A percentile compares a stretch with the other conserved stretches of the same genome.
phyloP scores from a whole-genome alignment of 2,888 invertebrate genomes.

The Endomychus coccineus region DNA sequence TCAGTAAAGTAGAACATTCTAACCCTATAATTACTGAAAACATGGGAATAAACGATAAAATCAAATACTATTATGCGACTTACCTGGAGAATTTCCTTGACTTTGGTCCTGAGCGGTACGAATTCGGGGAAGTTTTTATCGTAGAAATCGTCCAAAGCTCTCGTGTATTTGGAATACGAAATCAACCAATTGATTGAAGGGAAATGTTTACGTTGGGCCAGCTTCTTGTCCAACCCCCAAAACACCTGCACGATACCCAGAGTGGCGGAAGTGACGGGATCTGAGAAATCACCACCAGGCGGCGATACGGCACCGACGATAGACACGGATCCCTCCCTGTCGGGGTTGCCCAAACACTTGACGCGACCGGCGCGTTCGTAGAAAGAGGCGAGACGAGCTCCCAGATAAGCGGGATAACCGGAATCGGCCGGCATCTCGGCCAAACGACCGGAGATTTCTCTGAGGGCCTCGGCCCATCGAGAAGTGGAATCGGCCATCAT shows the following conservation, averaged over 20 bases:
- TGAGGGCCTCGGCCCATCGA: conserved; percentile 99
- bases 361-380: conserved; percentile 99
- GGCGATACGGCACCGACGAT: conserved; percentile 99
- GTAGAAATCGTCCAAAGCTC: conserved; percentile 98
- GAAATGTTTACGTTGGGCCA: conserved; percentile 99
- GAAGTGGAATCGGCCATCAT: conserved; percentile 99
- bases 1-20: no score
- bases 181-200: conserved; percentile 99
- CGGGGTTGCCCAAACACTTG: conserved; percentile 95
- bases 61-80: conserved; percentile 8
- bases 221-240: conserved; percentile 98
- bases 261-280: conserved; percentile 98
- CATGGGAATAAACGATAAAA: no score
- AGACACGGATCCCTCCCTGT: conserved; percentile 96
- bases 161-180: conserved; percentile 93
- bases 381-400: conserved; percentile 96
- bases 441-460: conserved; percentile 97
- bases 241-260: conserved; percentile 96
- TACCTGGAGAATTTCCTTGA: conserved; percentile 51
- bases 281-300: conserved; percentile 99
- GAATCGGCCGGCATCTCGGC: conserved; percentile 99
- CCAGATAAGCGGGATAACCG: conserved; percentile 98
- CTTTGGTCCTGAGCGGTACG: conserved; percentile 93
- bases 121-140: conserved; percentile 98
- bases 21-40: no score